phyloP scores from a whole-genome alignment of 1,140 invertebrate genomes.

The Holcopasites calliopsidis region DNA sequence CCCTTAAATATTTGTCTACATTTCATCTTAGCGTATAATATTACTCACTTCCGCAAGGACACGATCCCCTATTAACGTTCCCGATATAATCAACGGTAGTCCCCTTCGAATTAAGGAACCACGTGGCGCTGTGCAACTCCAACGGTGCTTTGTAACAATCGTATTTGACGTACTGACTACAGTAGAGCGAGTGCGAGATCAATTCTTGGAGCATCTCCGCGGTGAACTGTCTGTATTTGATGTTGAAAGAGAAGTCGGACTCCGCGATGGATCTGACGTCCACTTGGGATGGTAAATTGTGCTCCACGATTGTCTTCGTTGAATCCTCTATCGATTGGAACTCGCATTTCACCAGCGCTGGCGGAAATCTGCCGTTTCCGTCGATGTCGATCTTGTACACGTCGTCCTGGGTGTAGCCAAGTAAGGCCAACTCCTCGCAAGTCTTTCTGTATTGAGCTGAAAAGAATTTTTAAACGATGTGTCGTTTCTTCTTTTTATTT shows the following conservation, averaged over 20 bases:
- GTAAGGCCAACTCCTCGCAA: conserved; percentile 93
- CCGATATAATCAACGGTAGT: conserved; percentile 91
- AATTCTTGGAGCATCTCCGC: conserved; percentile 94
- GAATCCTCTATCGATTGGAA: conserved; percentile 92
- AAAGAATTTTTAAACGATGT: no score
- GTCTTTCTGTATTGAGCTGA: conserved; percentile 91
- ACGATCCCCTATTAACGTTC: conserved; percentile 86
- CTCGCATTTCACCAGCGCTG: conserved; percentile 93
- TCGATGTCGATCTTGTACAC: conserved; percentile 96
- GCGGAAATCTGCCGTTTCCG: conserved; percentile 93
- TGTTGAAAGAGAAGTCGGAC: conserved; percentile 89
- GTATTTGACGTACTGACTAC: conserved; percentile 94
- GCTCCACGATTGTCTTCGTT: conserved; percentile 94
- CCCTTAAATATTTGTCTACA: no score
- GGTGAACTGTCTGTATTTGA: conserved; percentile 93
- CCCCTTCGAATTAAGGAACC: conserved; percentile 91
- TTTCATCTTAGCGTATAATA: not conserved
- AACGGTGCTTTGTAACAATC: conserved; percentile 94
- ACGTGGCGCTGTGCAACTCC: conserved; percentile 92
- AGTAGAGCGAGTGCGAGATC: conserved; percentile 93
- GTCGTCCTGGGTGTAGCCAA: conserved; percentile 91
- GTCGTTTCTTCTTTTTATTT: not conserved
- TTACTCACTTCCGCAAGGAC: conserved; percentile 84
- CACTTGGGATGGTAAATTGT: conserved; percentile 94
- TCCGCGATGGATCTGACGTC: conserved; percentile 89